Percentiles rank a stretch among this genome's conserved stretches.
Evolutionary conservation across 2,888 invertebrate genomes (phyloP).

Genomic region (Pachydiplax longipennis): DNA sequence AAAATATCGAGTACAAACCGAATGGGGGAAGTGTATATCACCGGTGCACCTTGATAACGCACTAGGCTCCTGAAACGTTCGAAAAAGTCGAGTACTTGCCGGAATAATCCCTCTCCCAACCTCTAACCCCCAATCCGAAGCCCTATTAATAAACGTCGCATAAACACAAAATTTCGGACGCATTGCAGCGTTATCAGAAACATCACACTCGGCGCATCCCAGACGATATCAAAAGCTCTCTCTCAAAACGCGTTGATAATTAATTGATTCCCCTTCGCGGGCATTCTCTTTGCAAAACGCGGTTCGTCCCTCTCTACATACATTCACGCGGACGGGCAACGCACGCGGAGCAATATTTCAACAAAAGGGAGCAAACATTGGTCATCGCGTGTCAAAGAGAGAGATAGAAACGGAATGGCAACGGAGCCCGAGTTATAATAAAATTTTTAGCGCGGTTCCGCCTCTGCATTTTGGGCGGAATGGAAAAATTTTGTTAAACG

Average conservation of each 20-base stretch:
- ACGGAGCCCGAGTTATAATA: neutral
- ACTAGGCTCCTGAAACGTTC: neutral
- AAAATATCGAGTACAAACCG: no score
- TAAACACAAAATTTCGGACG: conserved; percentile 20
- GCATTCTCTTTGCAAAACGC: conserved; percentile 14
- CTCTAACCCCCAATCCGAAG: neutral
- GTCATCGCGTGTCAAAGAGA: neutral
- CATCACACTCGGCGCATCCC: conserved; percentile 15
- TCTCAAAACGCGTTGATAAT: conserved; percentile 21
- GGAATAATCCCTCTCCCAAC: neutral
- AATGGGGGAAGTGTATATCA: no score
- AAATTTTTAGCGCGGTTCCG: neutral
- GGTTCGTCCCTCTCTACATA: neutral
- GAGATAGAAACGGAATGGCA: neutral
- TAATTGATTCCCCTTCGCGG: conserved; percentile 36
- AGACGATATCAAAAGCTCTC: conserved; percentile 4
- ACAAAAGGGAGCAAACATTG: neutral
- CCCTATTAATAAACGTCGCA: neutral
- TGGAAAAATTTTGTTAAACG: neutral
- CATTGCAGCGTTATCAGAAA: conserved; percentile 38
- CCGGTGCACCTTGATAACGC: no score
- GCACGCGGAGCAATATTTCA: neutral
- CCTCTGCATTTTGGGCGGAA: neutral
- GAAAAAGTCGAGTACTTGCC: no score
- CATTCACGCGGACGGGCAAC: neutral